Evolutionary conservation across 1,140 invertebrate genomes (phyloP).

Genomic region (Zaprionus inermis): DNA sequence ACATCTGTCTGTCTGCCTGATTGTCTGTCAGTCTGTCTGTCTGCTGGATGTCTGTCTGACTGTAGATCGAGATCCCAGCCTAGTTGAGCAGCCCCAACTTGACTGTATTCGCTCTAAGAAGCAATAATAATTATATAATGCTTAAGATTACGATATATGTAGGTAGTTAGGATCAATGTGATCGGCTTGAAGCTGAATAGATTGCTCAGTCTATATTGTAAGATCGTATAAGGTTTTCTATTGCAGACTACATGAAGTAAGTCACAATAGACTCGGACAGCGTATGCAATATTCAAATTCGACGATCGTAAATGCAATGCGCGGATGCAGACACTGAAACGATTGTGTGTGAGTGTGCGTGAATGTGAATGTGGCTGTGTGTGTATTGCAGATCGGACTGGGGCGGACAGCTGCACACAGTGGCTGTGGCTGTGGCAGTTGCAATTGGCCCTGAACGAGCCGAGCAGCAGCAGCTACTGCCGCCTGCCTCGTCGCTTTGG

Average conservation of each 20-base stretch:
- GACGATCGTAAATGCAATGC: constrained; percentile 2
- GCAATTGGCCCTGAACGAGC: constrained; percentile 66
- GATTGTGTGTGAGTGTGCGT: too few relatives aligned
- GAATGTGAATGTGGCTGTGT: constrained; percentile 20
- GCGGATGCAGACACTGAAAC: neutral
- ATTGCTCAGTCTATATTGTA: neutral
- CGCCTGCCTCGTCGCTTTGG: constrained; percentile 27
- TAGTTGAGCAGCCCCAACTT: too few relatives aligned
- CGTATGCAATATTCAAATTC: constrained; percentile 50
- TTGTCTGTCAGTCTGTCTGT: too few relatives aligned
- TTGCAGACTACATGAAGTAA: neutral
- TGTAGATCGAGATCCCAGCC: too few relatives aligned
- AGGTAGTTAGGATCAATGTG: too few relatives aligned
- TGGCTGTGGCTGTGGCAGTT: constrained; percentile 62
- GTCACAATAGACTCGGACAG: neutral
- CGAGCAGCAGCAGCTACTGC: neutral
- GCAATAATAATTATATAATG: too few relatives aligned
- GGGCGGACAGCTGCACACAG: constrained; percentile 68
- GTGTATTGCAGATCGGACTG: constrained; percentile 36
- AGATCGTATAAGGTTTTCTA: neutral
- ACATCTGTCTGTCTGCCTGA: too few relatives aligned
- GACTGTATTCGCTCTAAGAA: too few relatives aligned
- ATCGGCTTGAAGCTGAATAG: neutral
- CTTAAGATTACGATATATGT: too few relatives aligned
- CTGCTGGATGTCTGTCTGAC: too few relatives aligned